Evolutionary conservation across 2,888 invertebrate species (phyloP).

Genomic region (Pseudococcus jackbeardsleyi): DNA sequence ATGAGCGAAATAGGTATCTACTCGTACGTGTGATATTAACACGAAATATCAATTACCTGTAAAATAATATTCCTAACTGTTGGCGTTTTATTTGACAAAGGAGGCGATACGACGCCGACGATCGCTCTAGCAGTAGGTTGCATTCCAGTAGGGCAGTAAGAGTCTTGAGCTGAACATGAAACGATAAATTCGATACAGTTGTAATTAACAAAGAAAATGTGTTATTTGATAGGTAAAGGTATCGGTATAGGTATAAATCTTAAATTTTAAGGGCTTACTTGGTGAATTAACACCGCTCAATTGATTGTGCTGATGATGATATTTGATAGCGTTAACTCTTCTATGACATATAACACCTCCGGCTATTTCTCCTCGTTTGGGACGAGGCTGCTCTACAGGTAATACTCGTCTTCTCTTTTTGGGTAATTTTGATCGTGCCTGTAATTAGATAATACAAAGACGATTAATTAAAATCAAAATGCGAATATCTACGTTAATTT

Average conservation of each 20-base stretch:
- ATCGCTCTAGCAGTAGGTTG: not conserved
- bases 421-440: constrained; percentile 96
- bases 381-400: constrained; percentile 90
- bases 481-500: too few species aligned
- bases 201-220: not conserved
- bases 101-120: constrained; percentile 36
- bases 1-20: not conserved
- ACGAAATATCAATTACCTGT: constrained; percentile 24
- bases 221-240: not conserved
- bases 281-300: constrained; percentile 72
- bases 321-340: constrained; percentile 89
- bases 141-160: constrained; percentile 25
- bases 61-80: constrained; percentile 60
- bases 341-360: constrained; percentile 73
- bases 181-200: constrained; percentile 7
- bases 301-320: constrained; percentile 86
- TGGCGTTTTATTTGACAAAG: constrained; percentile 52
- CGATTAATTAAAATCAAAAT: not conserved
- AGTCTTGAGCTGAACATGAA: constrained; percentile 54
- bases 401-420: constrained; percentile 97
- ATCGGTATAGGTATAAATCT: not conserved
- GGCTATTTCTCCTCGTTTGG: constrained; percentile 69
- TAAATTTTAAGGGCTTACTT: constrained; percentile 15
- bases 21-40: not conserved
- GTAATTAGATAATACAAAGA: not conserved